These are phyloP conservation scores for Eristalis pertinax DNA, from an alignment of 2,888 invertebrate species.

Conservation along the genomic window DNA sequence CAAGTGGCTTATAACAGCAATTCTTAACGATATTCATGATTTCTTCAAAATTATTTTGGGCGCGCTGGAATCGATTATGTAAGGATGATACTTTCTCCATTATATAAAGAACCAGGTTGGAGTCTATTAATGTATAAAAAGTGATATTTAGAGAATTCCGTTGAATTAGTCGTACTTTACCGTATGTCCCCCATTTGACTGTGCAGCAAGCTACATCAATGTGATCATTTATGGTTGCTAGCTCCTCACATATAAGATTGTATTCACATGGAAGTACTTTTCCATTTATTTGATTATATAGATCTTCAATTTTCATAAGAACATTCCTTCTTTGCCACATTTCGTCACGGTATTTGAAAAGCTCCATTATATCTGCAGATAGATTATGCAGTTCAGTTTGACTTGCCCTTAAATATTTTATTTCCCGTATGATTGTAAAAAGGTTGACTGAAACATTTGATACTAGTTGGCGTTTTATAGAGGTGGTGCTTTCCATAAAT, in stretches of 20 bases:
- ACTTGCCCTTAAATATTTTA: slow-evolving; percentile 49
- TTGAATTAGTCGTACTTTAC: slow-evolving; percentile 82
- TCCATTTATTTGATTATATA: slow-evolving; percentile 91
- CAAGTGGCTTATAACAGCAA: slow-evolving; percentile 90
- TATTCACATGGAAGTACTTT: slow-evolving; percentile 89
- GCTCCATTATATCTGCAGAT: slow-evolving; percentile 74
- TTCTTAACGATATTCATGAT: slow-evolving; percentile 84
- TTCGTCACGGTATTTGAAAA: slow-evolving; percentile 76
- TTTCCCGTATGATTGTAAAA: slow-evolving; percentile 53
- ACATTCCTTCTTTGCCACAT: slow-evolving; percentile 80
- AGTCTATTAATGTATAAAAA: slow-evolving; percentile 73
- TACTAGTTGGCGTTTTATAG: background rate
- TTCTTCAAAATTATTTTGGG: slow-evolving; percentile 85
- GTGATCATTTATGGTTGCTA: slow-evolving; percentile 87
- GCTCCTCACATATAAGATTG: slow-evolving; percentile 88
- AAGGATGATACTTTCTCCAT: slow-evolving; percentile 75
- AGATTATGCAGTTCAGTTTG: slow-evolving; percentile 56
- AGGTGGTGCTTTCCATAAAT: too few species aligned
- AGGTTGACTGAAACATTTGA: slow-evolving; percentile 59
- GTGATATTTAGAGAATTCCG: background rate
- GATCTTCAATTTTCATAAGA: slow-evolving; percentile 85
- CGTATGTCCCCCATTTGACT: slow-evolving; percentile 91
- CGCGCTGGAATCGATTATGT: slow-evolving; percentile 75
- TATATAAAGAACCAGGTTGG: slow-evolving; percentile 74
- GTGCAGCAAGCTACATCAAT: slow-evolving; percentile 86